Evolutionary conservation across 2,888 invertebrate species (phyloP).

Genomic region (Scaptomyza cyrtandrae): DNA sequence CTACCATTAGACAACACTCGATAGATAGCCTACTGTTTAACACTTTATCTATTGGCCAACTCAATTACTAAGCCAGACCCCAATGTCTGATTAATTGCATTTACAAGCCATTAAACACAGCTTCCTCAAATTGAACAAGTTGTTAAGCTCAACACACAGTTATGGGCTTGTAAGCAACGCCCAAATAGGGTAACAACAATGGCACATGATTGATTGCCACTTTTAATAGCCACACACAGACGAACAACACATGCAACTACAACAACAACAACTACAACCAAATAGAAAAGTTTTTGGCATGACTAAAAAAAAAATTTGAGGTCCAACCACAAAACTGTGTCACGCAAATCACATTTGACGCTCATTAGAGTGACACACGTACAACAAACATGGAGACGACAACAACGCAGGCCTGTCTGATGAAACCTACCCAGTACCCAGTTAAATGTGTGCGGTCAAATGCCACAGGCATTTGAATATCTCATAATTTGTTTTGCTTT

Average conservation of each 20-base stretch:
- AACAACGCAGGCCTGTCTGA: neutral
- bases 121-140: constrained; percentile 32
- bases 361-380: constrained; percentile 37
- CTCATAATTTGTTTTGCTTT: constrained; percentile 26
- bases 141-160: constrained; percentile 34
- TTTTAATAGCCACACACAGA: constrained; percentile 41
- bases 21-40: neutral
- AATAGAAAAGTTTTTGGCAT: constrained; percentile 12
- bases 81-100: constrained; percentile 55
- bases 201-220: constrained; percentile 57
- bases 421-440: no score
- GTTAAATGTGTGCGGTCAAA: constrained; percentile 22
- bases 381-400: constrained; percentile 1
- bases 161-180: constrained; percentile 45
- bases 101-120: constrained; percentile 39
- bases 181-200: constrained; percentile 9
- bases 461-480: constrained; percentile 15
- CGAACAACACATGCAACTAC: neutral
- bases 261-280: constrained; percentile 11
- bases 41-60: constrained; percentile 6
- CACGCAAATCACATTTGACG: constrained; percentile 43
- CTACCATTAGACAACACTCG: neutral
- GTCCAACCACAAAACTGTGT: constrained; percentile 16
- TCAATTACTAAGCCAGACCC: constrained; percentile 20
- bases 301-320: constrained; percentile 3